A percentile compares a stretch with the other conserved stretches of the same genome.
phyloP scores from a whole-genome alignment of 2,113 vertebrate species.

The Monopterus albus region DNA sequence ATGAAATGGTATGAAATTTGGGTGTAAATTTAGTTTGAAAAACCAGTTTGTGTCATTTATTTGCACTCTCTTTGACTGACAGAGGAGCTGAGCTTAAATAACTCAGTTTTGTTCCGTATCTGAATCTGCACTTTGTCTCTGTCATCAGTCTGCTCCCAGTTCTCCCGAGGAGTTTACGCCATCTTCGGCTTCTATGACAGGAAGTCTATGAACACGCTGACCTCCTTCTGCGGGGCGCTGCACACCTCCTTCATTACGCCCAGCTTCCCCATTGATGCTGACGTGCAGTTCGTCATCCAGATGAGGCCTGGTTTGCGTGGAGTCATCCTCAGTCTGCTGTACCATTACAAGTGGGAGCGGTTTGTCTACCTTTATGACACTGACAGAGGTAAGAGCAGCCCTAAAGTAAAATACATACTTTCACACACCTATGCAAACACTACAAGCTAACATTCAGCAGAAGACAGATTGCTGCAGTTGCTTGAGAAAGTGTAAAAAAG shows the following conservation, averaged over 20 bases:
- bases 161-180: slow-evolving; percentile 97
- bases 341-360: slow-evolving; percentile 95
- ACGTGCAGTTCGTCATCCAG: slow-evolving; percentile 98
- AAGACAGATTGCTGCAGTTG: not conserved
- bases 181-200: slow-evolving; percentile 99
- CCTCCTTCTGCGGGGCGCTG: slow-evolving; percentile 96
- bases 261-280: slow-evolving; percentile 94
- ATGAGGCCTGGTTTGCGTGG: slow-evolving; percentile 93
- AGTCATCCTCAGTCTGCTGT: slow-evolving; percentile 90
- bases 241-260: slow-evolving; percentile 98
- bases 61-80: not conserved
- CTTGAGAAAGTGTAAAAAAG: slow-evolving; percentile 24
- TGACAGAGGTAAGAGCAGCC: slow-evolving; percentile 89
- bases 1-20: not conserved
- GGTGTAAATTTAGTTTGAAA: not conserved
- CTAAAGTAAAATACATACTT: not conserved
- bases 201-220: slow-evolving; percentile 98
- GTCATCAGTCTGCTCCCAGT: slow-evolving; percentile 95
- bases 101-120: slow-evolving; percentile 31
- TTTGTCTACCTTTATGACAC: slow-evolving; percentile 99
- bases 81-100: slow-evolving; percentile 2
- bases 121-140: slow-evolving; percentile 51
- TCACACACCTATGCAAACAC: slow-evolving; percentile 8
- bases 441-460: not conserved
- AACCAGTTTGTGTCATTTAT: not conserved